Evolutionary conservation across 2,113 vertebrate genomes (phyloP).

Genomic region (Struthio camelus): DNA sequence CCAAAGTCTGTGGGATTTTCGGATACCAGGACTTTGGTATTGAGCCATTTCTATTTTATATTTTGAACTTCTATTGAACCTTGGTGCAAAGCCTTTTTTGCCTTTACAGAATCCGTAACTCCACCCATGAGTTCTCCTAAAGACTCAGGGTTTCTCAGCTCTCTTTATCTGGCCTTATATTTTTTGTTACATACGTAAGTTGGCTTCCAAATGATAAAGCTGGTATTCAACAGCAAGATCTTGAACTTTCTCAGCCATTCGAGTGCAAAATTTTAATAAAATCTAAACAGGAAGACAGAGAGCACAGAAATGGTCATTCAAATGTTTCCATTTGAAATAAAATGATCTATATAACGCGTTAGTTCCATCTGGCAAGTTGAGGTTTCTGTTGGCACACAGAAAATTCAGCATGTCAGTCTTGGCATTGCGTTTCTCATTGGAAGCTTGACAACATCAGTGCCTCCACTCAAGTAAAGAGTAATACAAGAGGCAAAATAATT

Average conservation of each 20-base stretch:
- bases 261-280: slow-evolving; percentile 22
- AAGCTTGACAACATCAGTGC: slow-evolving; percentile 18
- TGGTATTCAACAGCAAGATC: slow-evolving; percentile 26
- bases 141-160: neutral
- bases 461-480: neutral
- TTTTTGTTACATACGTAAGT: neutral
- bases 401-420: slow-evolving; percentile 9
- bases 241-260: neutral
- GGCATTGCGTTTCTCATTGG: neutral
- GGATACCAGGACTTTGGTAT: neutral
- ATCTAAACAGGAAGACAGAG: slow-evolving; percentile 1
- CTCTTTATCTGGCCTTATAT: neutral
- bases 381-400: slow-evolving; percentile 3
- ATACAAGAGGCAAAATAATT: neutral
- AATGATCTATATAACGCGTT: slow-evolving; percentile 21
- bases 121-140: neutral
- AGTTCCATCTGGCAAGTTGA: slow-evolving; percentile 26
- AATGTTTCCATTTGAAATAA: slow-evolving; percentile 52
- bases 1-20: neutral
- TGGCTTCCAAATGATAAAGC: neutral
- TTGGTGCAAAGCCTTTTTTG: neutral
- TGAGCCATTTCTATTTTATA: neutral
- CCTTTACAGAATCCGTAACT: neutral
- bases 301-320: slow-evolving; percentile 12
- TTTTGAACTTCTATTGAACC: neutral